Percentiles rank a stretch among this genome's conserved stretches.
These are phyloP conservation scores for Xerus inauris DNA, from an alignment of 2,113 vertebrate genomes.

Conservation along the genomic window DNA sequence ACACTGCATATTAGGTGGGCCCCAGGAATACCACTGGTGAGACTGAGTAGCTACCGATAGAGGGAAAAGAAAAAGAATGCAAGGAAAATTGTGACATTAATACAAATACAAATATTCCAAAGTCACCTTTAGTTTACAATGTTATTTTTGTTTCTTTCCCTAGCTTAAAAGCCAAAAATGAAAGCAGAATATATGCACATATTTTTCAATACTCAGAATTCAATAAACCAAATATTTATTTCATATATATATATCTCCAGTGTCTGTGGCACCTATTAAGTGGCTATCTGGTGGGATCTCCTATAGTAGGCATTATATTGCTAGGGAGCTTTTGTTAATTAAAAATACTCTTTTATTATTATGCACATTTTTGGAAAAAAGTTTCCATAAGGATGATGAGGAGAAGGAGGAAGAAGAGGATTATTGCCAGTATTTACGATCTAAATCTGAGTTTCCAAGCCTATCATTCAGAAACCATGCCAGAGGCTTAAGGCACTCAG, in stretches of 20 bases:
- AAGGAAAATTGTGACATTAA: conserved; percentile 13
- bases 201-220: background rate
- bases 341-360: background rate
- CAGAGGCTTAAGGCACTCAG: background rate
- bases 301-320: background rate
- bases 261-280: background rate
- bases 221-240: background rate
- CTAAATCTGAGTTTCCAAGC: background rate
- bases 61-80: conserved; percentile 36
- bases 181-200: background rate
- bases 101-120: background rate
- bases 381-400: background rate
- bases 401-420: background rate
- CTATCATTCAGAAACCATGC: background rate
- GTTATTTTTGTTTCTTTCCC: background rate
- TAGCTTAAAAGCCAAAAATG: background rate
- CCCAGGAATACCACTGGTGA: conserved; percentile 99
- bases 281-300: background rate
- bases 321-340: conserved; percentile 23
- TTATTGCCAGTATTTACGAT: background rate
- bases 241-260: background rate
- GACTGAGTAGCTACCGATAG: conserved; percentile 92
- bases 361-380: conserved; percentile 42
- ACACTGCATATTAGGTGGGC: conserved; percentile 99
- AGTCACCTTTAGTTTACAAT: background rate